These are phyloP conservation scores for Oryzias celebensis DNA, from an alignment of 2,113 vertebrate genomes.

Conservation along the genomic window DNA sequence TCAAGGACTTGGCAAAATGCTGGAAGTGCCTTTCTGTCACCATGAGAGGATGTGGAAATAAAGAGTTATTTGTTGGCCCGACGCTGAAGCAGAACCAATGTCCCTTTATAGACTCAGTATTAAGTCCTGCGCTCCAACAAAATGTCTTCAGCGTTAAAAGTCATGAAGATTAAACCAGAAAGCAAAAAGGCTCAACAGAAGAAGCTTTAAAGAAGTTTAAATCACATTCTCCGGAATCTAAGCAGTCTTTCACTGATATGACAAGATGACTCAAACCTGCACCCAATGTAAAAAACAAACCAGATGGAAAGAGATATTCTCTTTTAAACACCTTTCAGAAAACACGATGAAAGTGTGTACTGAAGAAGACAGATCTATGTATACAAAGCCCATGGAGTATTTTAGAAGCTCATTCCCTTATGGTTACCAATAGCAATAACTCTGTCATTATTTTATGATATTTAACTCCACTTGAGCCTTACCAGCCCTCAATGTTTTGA, in stretches of 20 bases:
- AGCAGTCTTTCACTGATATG: no score
- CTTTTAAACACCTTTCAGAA: no score
- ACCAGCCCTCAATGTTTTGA: slow-evolving; percentile 49
- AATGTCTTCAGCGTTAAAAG: slow-evolving; percentile 26
- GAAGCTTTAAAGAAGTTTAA: neutral
- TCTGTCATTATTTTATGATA: slow-evolving; percentile 69
- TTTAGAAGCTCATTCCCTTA: slow-evolving; percentile 52
- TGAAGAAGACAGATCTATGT: no score
- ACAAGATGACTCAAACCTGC: no score
- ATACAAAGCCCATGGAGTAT: no score
- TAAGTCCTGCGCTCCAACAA: slow-evolving; percentile 15
- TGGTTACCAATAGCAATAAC: slow-evolving; percentile 65
- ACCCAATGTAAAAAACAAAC: no score
- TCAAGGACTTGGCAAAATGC: slow-evolving; percentile 35
- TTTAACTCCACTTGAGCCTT: slow-evolving; percentile 46
- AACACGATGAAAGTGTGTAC: no score
- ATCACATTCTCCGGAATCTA: neutral
- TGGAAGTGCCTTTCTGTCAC: slow-evolving; percentile 46
- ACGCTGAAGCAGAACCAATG: slow-evolving; percentile 31
- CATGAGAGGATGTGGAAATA: slow-evolving; percentile 52
- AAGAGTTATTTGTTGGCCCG: slow-evolving; percentile 47
- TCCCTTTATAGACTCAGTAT: slow-evolving; percentile 37
- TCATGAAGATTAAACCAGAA: slow-evolving; percentile 27
- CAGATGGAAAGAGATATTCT: no score
- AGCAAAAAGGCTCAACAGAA: slow-evolving; percentile 5